phyloP scores from a whole-genome alignment of 2,888 invertebrate genomes.

The Diaphora mendica region DNA sequence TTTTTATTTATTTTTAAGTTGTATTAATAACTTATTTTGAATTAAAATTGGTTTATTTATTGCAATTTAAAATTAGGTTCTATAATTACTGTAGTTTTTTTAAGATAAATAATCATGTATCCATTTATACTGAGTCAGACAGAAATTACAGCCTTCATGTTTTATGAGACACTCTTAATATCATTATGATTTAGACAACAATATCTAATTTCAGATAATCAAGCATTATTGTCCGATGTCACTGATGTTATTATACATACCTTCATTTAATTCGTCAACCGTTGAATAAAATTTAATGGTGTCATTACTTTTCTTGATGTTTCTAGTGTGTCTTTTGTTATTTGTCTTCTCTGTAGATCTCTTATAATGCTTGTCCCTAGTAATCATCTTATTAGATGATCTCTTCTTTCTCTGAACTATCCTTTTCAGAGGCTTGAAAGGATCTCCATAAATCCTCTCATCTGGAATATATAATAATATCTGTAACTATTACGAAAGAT shows the following conservation, averaged over 20 bases:
- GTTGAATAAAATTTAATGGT: slow-evolving; percentile 68
- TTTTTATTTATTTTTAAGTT: neutral
- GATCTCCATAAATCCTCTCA: slow-evolving; percentile 24
- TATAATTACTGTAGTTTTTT: neutral
- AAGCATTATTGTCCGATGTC: neutral
- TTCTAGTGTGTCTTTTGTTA: slow-evolving; percentile 11
- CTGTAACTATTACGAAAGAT: slow-evolving; percentile 11
- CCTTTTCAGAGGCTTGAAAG: slow-evolving; percentile 37
- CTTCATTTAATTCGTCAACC: slow-evolving; percentile 75
- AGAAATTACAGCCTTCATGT: neutral
- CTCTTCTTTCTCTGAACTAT: slow-evolving; percentile 55
- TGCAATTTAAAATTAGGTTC: neutral
- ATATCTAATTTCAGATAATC: neutral
- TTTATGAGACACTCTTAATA: neutral
- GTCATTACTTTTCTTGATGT: slow-evolving; percentile 47
- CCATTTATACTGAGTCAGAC: neutral
- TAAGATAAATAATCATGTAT: neutral
- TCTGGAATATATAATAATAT: slow-evolving; percentile 44
- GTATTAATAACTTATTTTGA: too few species aligned
- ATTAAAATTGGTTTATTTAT: too few species aligned
- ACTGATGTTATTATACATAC: slow-evolving; percentile 46
- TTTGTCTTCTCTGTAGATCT: slow-evolving; percentile 21
- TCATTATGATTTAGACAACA: neutral
- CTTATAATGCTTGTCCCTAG: slow-evolving; percentile 25
- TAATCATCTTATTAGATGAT: slow-evolving; percentile 51